Base-by-base conservation (phyloP, 1,140 invertebrate genomes). In the Aplysia californica region DNA sequence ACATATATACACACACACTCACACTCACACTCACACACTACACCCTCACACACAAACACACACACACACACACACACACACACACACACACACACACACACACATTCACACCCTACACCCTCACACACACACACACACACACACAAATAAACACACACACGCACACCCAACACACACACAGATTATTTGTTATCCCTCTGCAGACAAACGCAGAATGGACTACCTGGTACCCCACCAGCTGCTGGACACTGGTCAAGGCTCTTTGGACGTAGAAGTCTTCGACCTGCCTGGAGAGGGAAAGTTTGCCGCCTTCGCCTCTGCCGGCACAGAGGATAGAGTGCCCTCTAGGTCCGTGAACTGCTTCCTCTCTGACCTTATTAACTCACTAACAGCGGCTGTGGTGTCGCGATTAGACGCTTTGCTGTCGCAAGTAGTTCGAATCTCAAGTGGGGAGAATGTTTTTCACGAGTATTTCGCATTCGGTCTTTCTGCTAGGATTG, bases 221-320 rank as follows among this genome's bases (percentile, higher is more conserved):
- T 89, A 88, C 78, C n/a, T 89, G 1, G 79, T 83, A 10, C 79
- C 79, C 44, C 79, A 89, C 71, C 86, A 88, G 68, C 78, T 83
- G n/a, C 55, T 89, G 18, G 55, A 80, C 10, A 85, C 83, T 0
- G 82, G 84, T 0, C 82, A 84, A 0, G 81, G 84, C 4, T 81
- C 85, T 0, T 84, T 88, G 20, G 88, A 89, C 66, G 81, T 89
- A 0, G 84, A 88, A 67, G 72, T 89, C 20, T 89, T 89, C 64
- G 76, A 70, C 10, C 84, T 89, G 18, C 84, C 83, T 0, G 83
- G 81, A 6, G 87, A 87, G 65, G 88, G 88, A 23, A 75, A 82
- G 33, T 89, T 89, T 76, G 84, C 87, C 10, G 83, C 82, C 23
- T 85, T 88, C 72, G 86, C 86, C 21, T 83, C 82, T 41, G 82